Evolutionary conservation across 2,888 invertebrate genomes (phyloP).

Genomic region (Drosophila emarginata): DNA sequence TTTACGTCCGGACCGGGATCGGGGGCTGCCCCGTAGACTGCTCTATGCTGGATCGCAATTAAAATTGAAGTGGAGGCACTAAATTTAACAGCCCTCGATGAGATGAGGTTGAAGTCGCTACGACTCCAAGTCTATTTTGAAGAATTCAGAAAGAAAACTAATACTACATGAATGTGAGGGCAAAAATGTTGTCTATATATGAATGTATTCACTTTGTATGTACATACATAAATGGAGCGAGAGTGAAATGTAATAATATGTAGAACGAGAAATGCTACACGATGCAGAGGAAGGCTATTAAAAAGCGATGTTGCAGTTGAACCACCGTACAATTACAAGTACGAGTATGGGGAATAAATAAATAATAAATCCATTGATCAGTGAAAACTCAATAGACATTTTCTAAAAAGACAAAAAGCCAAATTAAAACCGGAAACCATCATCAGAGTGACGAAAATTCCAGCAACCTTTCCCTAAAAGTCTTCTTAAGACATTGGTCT

Average conservation of each 20-base stretch:
- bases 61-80: constrained; percentile 77
- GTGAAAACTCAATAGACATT: background rate
- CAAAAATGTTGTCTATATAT: constrained; percentile 1
- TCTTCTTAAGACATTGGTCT: no score
- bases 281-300: background rate
- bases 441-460: no score
- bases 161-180: background rate
- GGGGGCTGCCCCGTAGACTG: background rate
- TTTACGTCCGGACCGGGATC: background rate
- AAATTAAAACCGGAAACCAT: background rate
- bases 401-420: no score
- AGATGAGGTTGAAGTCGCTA: constrained; percentile 39
- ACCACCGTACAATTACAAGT: constrained; percentile 23
- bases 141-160: constrained; percentile 7
- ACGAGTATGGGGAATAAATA: background rate
- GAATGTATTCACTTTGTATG: background rate
- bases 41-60: constrained; percentile 60
- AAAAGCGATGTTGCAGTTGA: constrained; percentile 8
- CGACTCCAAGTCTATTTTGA: constrained; percentile 55
- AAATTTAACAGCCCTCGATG: constrained; percentile 77
- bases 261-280: constrained; percentile 10
- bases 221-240: constrained; percentile 8
- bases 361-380: background rate
- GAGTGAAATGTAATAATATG: constrained; percentile 15
- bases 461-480: no score